Conservation (phyloP, 2,888 invertebrate genomes). For the Cheilosia impressa region DNA sequence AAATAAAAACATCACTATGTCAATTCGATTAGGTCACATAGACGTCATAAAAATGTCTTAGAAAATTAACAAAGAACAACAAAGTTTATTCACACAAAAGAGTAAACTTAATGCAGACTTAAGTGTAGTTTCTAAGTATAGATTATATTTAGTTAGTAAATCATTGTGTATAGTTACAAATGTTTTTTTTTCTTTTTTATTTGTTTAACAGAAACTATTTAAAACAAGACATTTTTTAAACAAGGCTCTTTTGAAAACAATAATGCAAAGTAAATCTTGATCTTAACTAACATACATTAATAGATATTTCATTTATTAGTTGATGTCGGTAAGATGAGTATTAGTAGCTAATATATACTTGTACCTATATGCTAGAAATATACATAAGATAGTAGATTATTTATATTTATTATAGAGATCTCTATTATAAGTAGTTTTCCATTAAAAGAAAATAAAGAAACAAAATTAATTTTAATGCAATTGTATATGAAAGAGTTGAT, state of each 20-base stretch:
- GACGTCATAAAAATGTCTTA: slow-evolving; percentile 36
- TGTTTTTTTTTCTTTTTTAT: slow-evolving; percentile 24
- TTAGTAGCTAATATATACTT: too few species aligned
- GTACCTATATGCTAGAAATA: slow-evolving; percentile 43
- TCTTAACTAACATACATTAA: slow-evolving; percentile 50
- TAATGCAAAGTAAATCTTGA: not conserved
- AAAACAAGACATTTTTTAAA: slow-evolving; percentile 20
- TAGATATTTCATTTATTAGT: slow-evolving; percentile 58
- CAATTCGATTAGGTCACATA: slow-evolving; percentile 66
- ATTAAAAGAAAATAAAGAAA: slow-evolving; percentile 38
- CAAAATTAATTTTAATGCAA: slow-evolving; percentile 53
- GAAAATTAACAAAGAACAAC: slow-evolving; percentile 33
- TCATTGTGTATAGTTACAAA: slow-evolving; percentile 33
- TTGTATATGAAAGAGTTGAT: slow-evolving; percentile 59
- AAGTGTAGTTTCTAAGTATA: slow-evolving; percentile 60
- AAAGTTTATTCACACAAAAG: slow-evolving; percentile 43
- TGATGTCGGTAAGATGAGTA: too few species aligned
- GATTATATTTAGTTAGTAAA: slow-evolving; percentile 68
- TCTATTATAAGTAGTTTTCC: slow-evolving; percentile 66
- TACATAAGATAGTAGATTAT: slow-evolving; percentile 59
- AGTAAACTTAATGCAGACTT: slow-evolving; percentile 46
- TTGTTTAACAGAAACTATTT: slow-evolving; percentile 23
- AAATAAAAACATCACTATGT: slow-evolving; percentile 57
- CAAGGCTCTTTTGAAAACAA: slow-evolving; percentile 48
- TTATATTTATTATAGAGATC: slow-evolving; percentile 73